Percentiles rank a stretch among this genome's conserved stretches.
phyloP scores from a whole-genome alignment of 1,140 invertebrate species.

The Drosophila orosa region DNA sequence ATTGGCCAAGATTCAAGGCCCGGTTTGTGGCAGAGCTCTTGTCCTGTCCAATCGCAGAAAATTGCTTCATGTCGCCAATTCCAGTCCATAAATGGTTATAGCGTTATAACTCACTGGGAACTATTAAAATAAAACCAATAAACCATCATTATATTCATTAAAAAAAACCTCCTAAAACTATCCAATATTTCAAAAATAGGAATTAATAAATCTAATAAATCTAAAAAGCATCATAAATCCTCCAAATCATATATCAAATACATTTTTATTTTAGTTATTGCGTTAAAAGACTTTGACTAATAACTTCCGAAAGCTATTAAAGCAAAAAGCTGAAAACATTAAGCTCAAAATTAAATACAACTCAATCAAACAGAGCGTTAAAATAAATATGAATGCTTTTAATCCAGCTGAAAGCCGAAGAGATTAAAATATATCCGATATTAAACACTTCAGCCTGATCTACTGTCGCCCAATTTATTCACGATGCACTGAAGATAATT shows the following conservation, averaged over 20 bases:
- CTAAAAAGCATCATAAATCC: not conserved
- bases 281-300: not conserved
- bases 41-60: not conserved
- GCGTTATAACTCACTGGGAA: no score
- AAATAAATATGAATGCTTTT: conserved; percentile 8
- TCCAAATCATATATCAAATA: not conserved
- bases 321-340: not conserved
- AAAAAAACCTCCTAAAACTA: not conserved
- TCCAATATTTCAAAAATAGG: not conserved
- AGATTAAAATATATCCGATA: conserved; percentile 24
- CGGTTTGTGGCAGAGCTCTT: not conserved
- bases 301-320: not conserved
- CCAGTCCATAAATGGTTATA: not conserved
- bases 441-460: conserved; percentile 14
- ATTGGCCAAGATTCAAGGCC: not conserved
- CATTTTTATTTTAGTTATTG: not conserved
- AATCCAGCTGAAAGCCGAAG: conserved; percentile 6
- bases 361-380: conserved; percentile 12
- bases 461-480: conserved; percentile 10
- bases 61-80: conserved; percentile 20
- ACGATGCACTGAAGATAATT: conserved; percentile 14
- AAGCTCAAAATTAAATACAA: conserved; percentile 20
- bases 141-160: not conserved
- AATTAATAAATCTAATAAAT: not conserved
- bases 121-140: not conserved